These are phyloP conservation scores for Macroramphosus scolopax DNA, from an alignment of 2,797 vertebrate genomes.

Conservation along the genomic window DNA sequence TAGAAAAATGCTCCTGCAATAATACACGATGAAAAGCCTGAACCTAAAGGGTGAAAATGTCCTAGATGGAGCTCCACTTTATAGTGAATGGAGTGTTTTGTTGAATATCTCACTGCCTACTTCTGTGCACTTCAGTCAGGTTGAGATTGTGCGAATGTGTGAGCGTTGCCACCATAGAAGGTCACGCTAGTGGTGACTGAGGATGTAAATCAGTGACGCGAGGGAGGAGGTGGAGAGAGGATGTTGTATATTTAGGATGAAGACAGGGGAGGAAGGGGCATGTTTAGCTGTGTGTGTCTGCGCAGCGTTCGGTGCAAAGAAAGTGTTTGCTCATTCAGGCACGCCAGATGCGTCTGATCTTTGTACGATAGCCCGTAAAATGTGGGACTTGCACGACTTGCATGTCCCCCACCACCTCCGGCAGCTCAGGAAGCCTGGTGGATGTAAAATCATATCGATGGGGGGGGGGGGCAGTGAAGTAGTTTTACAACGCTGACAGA, in stretches of 20 bases:
- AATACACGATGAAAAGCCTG: constrained; percentile 19
- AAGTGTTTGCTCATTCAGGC: constrained; percentile 21
- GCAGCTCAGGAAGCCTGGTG: constrained; percentile 12
- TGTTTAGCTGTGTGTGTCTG: constrained; percentile 33
- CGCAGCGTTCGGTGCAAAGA: constrained; percentile 34
- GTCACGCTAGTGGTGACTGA: constrained; percentile 44
- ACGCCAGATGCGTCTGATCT: constrained; percentile 29
- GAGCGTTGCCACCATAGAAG: constrained; percentile 54
- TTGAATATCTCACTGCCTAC: constrained; percentile 18
- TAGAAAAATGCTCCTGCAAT: constrained; percentile 21
- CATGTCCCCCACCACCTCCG: constrained; percentile 28
- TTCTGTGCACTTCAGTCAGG: constrained; percentile 32
- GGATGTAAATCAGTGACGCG: constrained; percentile 54
- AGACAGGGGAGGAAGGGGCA: constrained; percentile 28
- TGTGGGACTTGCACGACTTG: constrained; percentile 27
- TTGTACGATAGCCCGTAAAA: constrained; percentile 45
- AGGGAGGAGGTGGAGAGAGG: constrained; percentile 30
- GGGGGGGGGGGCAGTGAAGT: constrained; percentile 38
- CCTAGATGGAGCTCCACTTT: constrained; percentile 11
- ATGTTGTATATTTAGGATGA: constrained; percentile 49
- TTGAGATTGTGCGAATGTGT: constrained; percentile 20
- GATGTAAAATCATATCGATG: constrained; percentile 42
- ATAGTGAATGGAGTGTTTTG: constrained; percentile 29
- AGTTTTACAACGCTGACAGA: constrained; percentile 41
- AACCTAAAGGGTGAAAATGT: constrained; percentile 24